These are phyloP conservation scores for Macrophya annulata DNA, from an alignment of 2,888 invertebrate genomes.

Conservation along the genomic window DNA sequence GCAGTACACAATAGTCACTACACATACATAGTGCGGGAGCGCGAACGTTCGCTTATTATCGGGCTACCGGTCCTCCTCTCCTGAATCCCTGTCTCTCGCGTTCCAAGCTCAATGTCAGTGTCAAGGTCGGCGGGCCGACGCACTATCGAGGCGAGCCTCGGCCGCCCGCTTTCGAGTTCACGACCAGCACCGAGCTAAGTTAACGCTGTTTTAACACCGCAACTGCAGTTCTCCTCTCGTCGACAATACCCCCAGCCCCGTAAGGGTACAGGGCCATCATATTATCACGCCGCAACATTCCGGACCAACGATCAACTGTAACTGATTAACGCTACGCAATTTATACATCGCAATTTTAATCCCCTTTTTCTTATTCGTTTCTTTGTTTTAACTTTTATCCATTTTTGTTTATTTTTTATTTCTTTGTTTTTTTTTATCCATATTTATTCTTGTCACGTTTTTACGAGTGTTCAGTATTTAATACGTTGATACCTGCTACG, in stretches of 20 bases:
- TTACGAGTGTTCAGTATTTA: background rate
- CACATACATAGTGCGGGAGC: background rate
- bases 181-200: slow-evolving; percentile 23
- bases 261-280: background rate
- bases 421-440: background rate
- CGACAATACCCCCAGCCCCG: background rate
- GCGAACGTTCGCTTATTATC: slow-evolving; percentile 48
- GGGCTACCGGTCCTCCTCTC: slow-evolving; percentile 46
- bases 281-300: background rate
- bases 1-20: slow-evolving; percentile 48
- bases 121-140: slow-evolving; percentile 79
- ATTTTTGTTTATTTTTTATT: no score
- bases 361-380: background rate
- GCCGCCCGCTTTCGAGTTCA: slow-evolving; percentile 59
- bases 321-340: background rate
- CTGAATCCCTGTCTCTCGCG: slow-evolving; percentile 57
- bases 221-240: background rate
- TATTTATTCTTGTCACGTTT: background rate
- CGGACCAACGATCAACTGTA: background rate
- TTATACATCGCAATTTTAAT: background rate
- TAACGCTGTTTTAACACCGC: background rate
- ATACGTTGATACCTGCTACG: background rate
- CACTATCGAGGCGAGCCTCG: slow-evolving; percentile 64
- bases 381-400: background rate
- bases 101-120: slow-evolving; percentile 76